Evolutionary conservation across 2,888 invertebrate species (phyloP), one percentile per base, ranked within the genome.

Genomic region (Thymelicus sylvestris): DNA sequence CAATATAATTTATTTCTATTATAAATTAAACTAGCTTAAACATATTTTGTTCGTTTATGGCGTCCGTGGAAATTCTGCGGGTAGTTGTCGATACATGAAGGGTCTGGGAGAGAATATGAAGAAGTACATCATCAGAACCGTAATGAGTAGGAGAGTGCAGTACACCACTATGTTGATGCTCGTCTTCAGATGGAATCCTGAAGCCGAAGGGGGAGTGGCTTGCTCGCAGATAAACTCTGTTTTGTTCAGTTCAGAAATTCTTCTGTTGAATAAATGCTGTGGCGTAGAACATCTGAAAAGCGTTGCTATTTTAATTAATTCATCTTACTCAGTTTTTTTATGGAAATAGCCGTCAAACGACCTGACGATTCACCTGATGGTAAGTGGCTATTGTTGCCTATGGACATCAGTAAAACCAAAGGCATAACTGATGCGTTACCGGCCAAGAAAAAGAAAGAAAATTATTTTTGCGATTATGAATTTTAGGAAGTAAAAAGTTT

Each of bases 221-320:
- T 24, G 44, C 41, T 57, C 63, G 41, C 71, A 73, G 13, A 62
- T 4, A 6, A 72, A 72, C 13, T 72, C 75, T 24, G 71, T 24
- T 15, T 13, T n/a, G 19, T 74, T 31, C 39, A 75, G 19, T 38
- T 73, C 72, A 10, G 70, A 67, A 24, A 75, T 41, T 50, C 67
- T 72, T 59, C 41, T 66, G 39, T 73, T 73, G 19, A 66, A 39
- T 10, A 74, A 71, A 61, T 70, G 52, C 12, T 47, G 13, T n/a
- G 75, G 75, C 4, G 67, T 61, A 13, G 73, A 52, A 55, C 74
- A 75, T 61, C 74, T 75, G 69, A 15, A 73, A 74, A 31, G 38
- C 12, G 52, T n/a, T 41, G 7, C 44, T 2, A 44, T 44, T 41
- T 41, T 15, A n/a, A 47, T n/a, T n/a, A n/a, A n/a, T n/a, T n/a